Conservation (phyloP, 2,797 vertebrate species). For the Gadopsis bispinosus region DNA sequence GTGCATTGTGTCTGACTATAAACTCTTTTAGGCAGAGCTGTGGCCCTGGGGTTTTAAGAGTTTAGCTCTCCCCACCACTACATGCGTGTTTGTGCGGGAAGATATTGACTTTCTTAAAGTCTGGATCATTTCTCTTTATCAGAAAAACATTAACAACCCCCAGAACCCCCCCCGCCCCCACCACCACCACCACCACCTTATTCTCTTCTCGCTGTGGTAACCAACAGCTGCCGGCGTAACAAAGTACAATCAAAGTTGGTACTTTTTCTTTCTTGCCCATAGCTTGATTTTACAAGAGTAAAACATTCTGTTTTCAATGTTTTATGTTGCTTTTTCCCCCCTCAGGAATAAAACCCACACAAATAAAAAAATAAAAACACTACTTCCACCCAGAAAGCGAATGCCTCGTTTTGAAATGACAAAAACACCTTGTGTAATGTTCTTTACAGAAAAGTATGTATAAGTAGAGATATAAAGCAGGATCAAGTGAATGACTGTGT, state of each 20-base stretch:
- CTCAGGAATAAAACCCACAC: slow-evolving; percentile 27
- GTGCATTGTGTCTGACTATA: slow-evolving; percentile 68
- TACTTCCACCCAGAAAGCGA: slow-evolving; percentile 85
- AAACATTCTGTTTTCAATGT: slow-evolving; percentile 70
- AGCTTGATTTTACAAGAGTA: slow-evolving; percentile 79
- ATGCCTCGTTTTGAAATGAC: slow-evolving; percentile 57
- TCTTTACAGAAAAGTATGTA: slow-evolving; percentile 24
- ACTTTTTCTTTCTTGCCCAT: slow-evolving; percentile 56
- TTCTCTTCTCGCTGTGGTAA: slow-evolving; percentile 53
- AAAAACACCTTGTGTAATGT: not conserved
- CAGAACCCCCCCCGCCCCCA: slow-evolving; percentile 13
- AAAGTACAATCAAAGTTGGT: slow-evolving; percentile 82
- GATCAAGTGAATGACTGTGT: slow-evolving; percentile 72
- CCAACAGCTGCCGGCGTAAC: slow-evolving; percentile 79
- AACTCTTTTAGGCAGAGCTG: slow-evolving; percentile 90
- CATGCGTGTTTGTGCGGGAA: slow-evolving; percentile 73
- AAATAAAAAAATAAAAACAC: slow-evolving; percentile 43
- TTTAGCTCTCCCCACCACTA: slow-evolving; percentile 85
- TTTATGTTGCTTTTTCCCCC: slow-evolving; percentile 46
- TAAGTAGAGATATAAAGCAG: slow-evolving; percentile 80
- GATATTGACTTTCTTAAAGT: slow-evolving; percentile 88
- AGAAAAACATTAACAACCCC: slow-evolving; percentile 86
- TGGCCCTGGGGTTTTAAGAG: slow-evolving; percentile 87
- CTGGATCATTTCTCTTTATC: slow-evolving; percentile 88
- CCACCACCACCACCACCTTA: slow-evolving; percentile 48